These are phyloP conservation scores for Ginglymostoma cirratum DNA, from an alignment of 2,113 vertebrate genomes.

Conservation along the genomic window DNA sequence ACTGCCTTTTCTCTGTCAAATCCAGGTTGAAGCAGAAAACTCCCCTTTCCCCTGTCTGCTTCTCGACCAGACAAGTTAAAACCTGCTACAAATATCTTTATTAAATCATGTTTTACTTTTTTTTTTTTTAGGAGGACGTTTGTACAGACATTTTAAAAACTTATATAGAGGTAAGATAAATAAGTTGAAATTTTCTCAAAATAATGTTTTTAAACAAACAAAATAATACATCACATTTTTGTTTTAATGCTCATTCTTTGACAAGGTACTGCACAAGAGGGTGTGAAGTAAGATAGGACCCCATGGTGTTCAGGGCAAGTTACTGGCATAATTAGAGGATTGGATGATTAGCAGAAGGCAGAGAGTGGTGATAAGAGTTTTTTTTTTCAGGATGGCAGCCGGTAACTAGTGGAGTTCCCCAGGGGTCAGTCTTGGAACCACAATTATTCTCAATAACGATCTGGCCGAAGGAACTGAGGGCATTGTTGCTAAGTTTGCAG, in stretches of 20 bases:
- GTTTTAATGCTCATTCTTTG: background rate
- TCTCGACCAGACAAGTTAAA: background rate
- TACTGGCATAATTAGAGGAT: no score
- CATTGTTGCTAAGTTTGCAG: no score
- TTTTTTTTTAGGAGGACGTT: slow-evolving; percentile 70
- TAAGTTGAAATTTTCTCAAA: background rate
- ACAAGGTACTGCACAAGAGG: background rate
- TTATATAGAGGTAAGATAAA: slow-evolving; percentile 70
- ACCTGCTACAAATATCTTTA: background rate
- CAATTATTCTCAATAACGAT: no score
- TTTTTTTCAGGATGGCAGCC: no score
- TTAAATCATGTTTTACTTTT: background rate
- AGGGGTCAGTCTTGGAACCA: no score
- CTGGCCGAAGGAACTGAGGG: no score
- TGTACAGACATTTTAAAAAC: slow-evolving; percentile 76
- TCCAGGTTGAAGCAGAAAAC: background rate
- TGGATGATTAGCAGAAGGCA: no score
- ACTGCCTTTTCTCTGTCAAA: background rate
- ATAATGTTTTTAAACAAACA: background rate
- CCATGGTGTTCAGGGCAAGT: no score
- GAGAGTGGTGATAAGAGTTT: no score
- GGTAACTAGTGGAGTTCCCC: no score
- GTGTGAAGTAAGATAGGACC: no score
- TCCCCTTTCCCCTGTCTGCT: background rate
- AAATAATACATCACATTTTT: background rate